Conservation (phyloP, 1,140 invertebrate species). For the Lethocerus indicus region DNA sequence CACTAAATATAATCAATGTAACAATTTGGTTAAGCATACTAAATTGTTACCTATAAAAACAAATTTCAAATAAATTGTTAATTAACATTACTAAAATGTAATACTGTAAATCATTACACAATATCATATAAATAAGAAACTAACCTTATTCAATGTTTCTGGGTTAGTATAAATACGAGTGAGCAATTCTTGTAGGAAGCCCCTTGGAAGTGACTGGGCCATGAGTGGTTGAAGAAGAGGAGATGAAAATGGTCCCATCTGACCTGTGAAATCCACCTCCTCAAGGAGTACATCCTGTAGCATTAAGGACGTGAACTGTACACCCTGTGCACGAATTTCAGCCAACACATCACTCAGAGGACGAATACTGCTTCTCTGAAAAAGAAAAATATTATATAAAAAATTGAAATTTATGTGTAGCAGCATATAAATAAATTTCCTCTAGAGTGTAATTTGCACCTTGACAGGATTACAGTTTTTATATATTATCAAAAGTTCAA, state of each 20-base stretch:
- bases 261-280: conserved; percentile 17
- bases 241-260: conserved; percentile 20
- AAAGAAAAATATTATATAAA: conserved; percentile 2
- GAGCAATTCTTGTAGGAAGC: conserved; percentile 47
- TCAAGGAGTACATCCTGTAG: conserved; percentile 37
- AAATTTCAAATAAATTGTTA: not conserved
- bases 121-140: conserved; percentile 2
- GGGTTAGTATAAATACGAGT: conserved; percentile 32
- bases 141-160: conserved; percentile 33
- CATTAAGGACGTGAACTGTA: conserved; percentile 38
- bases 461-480: too few relatives aligned
- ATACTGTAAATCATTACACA: too few relatives aligned
- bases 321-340: conserved; percentile 40
- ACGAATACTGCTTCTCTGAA: conserved; percentile 35
- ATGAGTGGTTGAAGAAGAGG: conserved; percentile 42
- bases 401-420: too few relatives aligned
- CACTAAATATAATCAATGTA: not conserved
- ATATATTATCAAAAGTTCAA: too few relatives aligned
- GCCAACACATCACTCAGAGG: conserved; percentile 36
- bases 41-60: not conserved
- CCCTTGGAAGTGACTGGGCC: conserved; percentile 41
- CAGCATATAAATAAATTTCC: too few relatives aligned
- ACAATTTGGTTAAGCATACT: not conserved
- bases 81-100: not conserved
- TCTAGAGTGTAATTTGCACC: too few relatives aligned